These are phyloP conservation scores for Caenorhabditis becei DNA, from an alignment of 2,888 invertebrate species.

Conservation along the genomic window DNA sequence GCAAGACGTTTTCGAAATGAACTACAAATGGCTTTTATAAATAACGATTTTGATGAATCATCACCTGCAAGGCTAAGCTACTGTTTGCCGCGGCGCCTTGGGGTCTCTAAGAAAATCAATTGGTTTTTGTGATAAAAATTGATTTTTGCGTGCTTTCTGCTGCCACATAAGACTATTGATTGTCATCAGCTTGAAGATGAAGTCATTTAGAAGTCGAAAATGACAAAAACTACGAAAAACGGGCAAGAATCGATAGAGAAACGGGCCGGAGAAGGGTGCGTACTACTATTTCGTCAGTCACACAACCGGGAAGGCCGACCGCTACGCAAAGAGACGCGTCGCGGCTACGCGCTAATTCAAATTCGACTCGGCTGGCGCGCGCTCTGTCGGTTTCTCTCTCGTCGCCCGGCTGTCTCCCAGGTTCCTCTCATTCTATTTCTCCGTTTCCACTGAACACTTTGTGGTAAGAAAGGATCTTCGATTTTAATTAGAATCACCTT, in stretches of 20 bases:
- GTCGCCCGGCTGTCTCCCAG: neutral
- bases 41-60: neutral
- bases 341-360: constrained; percentile 62
- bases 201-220: constrained; percentile 8
- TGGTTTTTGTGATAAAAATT: neutral
- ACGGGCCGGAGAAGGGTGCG: constrained; percentile 8
- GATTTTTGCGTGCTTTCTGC: neutral
- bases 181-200: neutral
- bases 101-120: neutral
- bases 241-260: constrained; percentile 42
- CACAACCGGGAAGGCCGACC: constrained; percentile 67
- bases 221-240: constrained; percentile 25
- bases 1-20: neutral
- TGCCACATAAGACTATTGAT: neutral
- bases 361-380: constrained; percentile 12
- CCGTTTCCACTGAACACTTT: neutral
- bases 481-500: neutral
- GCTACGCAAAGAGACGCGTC: constrained; percentile 50
- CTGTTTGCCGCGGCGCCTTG: neutral
- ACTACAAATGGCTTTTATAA: neutral
- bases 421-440: constrained; percentile 20
- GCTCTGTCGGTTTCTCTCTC: constrained; percentile 13
- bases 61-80: neutral
- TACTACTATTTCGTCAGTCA: constrained; percentile 60
- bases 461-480: neutral